Evolutionary conservation across 1,140 invertebrate species (phyloP).

Genomic region (Propsilocerus akamusi): DNA sequence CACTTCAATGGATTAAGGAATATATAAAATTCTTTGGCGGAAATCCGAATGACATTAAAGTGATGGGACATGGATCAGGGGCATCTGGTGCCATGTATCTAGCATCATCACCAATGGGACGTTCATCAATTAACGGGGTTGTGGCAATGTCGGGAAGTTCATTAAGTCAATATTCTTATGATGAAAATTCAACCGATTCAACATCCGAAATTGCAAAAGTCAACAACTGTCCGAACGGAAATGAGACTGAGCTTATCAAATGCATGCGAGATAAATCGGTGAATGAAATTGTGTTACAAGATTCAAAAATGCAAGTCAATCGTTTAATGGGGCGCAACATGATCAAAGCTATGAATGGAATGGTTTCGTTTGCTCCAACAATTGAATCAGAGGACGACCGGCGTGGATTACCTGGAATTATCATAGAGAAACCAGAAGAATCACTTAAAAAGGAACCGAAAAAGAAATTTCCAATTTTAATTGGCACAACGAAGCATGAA

Average conservation of each 20-base stretch:
- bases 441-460: constrained; percentile 30
- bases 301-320: constrained; percentile 28
- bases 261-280: constrained; percentile 32
- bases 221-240: constrained; percentile 29
- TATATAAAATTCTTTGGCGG: constrained; percentile 51
- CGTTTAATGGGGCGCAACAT: constrained; percentile 26
- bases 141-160: constrained; percentile 48
- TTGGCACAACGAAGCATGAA: constrained; percentile 49
- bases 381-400: constrained; percentile 40
- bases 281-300: constrained; percentile 20
- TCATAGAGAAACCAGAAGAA: constrained; percentile 32
- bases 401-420: constrained; percentile 35
- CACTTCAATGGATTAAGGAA: constrained; percentile 40
- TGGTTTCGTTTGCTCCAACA: constrained; percentile 32
- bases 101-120: constrained; percentile 30
- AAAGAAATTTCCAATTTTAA: constrained; percentile 41
- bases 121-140: constrained; percentile 33
- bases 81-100: constrained; percentile 37
- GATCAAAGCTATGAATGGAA: constrained; percentile 24
- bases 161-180: constrained; percentile 39
- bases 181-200: constrained; percentile 30
- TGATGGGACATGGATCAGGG: constrained; percentile 48
- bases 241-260: constrained; percentile 29
- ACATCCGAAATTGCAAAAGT: constrained; percentile 28
- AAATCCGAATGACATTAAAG: constrained; percentile 38